These are phyloP conservation scores for Oryzias dopingdopingensis DNA, from an alignment of 2,797 vertebrate species.

Conservation along the genomic window DNA sequence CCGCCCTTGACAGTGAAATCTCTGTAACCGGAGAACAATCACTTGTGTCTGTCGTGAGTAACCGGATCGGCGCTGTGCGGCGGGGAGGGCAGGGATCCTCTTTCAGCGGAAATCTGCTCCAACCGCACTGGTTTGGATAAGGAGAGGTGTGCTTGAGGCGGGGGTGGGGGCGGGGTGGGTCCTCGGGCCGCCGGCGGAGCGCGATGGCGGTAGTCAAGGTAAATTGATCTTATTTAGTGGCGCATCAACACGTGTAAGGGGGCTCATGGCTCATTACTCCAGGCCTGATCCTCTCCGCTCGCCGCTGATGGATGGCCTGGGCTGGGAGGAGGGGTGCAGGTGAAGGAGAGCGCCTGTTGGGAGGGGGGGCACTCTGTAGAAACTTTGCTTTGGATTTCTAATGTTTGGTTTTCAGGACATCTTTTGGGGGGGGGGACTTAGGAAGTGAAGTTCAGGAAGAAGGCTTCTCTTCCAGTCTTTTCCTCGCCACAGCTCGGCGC, in stretches of 20 bases:
- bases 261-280: conserved; percentile 81
- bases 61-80: conserved; percentile 61
- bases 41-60: conserved; percentile 75
- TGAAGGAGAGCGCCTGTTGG: neutral
- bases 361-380: too few relatives aligned
- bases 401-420: too few relatives aligned
- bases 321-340: conserved; percentile 34
- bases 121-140: conserved; percentile 22
- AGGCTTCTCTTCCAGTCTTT: too few relatives aligned
- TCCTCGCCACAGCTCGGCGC: too few relatives aligned
- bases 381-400: too few relatives aligned
- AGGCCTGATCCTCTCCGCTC: conserved; percentile 68
- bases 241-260: conserved; percentile 82
- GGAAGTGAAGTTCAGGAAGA: too few relatives aligned
- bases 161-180: conserved; percentile 5
- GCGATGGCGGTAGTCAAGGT: conserved; percentile 65
- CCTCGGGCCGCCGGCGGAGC: conserved; percentile 37
- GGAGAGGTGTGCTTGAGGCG: conserved; percentile 40
- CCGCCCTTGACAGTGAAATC: conserved; percentile 69
- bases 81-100: conserved; percentile 17
- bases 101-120: conserved; percentile 10
- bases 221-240: conserved; percentile 85
- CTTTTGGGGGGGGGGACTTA: too few relatives aligned
- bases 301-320: conserved; percentile 77
- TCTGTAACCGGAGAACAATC: conserved; percentile 72